phyloP scores from a whole-genome alignment of 2,797 vertebrate genomes.

The Artibeus lituratus region DNA sequence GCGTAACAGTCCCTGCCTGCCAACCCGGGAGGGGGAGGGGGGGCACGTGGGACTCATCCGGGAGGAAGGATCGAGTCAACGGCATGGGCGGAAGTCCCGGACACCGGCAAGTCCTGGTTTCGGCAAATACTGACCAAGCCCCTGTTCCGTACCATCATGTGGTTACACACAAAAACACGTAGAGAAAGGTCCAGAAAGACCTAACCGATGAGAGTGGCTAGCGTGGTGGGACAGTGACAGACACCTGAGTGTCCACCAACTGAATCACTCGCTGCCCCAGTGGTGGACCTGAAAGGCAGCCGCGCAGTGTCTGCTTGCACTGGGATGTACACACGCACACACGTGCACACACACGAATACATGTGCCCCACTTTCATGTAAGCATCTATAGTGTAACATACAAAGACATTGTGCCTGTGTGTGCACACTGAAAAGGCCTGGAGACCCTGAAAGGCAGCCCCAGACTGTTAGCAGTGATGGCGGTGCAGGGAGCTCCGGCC shows the following conservation, averaged over 20 bases:
- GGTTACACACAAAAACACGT: fast-evolving
- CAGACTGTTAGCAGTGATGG: fast-evolving
- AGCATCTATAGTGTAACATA: fast-evolving
- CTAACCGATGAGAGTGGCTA: too few species aligned
- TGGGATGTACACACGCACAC: fast-evolving
- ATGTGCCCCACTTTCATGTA: fast-evolving
- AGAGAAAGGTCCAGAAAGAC: background rate
- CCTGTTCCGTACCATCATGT: background rate
- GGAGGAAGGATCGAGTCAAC: background rate
- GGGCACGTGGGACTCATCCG: background rate
- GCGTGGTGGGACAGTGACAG: too few species aligned
- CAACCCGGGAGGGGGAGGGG: background rate
- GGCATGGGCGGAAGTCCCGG: fast-evolving
- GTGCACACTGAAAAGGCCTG: fast-evolving
- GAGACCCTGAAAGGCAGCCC: background rate
- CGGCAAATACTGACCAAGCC: background rate
- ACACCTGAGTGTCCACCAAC: background rate
- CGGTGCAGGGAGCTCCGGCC: fast-evolving
- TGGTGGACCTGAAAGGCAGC: fast-evolving
- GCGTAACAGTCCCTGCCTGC: too few species aligned
- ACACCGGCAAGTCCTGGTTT: fast-evolving
- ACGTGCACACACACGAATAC: fast-evolving
- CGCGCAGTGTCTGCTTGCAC: background rate
- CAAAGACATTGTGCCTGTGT: fast-evolving
- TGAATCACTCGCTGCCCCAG: fast-evolving